Evolutionary conservation across 2,797 vertebrate species (phyloP).

Genomic region (Antennarius maculatus): DNA sequence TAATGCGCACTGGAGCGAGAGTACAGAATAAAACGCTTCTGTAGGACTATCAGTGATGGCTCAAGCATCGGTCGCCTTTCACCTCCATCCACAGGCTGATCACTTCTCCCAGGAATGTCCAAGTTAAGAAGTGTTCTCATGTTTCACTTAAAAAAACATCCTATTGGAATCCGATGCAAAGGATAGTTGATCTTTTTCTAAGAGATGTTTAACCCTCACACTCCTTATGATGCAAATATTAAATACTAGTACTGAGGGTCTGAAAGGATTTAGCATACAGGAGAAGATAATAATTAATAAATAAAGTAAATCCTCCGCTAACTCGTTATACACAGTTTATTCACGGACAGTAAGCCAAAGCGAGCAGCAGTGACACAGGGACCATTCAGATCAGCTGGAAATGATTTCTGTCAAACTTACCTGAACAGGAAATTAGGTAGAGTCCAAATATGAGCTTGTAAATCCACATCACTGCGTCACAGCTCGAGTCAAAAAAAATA

Average conservation of each 20-base stretch:
- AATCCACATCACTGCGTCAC: conserved; percentile 85
- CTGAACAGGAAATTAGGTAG: conserved; percentile 70
- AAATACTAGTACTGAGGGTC: background rate
- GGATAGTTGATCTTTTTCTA: too few species aligned
- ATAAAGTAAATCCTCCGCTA: background rate
- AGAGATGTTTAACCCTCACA: too few species aligned
- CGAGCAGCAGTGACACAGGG: background rate
- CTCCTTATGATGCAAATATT: background rate
- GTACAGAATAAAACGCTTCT: conserved; percentile 3
- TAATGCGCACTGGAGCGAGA: conserved; percentile 18
- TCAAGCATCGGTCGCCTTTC: background rate
- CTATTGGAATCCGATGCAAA: too few species aligned
- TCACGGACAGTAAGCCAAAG: conserved; percentile 2
- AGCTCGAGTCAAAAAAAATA: background rate
- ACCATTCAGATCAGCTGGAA: conserved; percentile 1
- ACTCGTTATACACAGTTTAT: conserved; percentile 9
- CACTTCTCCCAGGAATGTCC: background rate
- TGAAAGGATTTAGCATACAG: background rate
- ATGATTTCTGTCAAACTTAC: conserved; percentile 69
- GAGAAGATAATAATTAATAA: too few species aligned
- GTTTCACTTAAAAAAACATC: background rate
- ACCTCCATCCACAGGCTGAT: background rate
- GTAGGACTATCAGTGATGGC: background rate
- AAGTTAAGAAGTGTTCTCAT: background rate
- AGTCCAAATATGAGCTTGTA: conserved; percentile 82